These are phyloP conservation scores for Protobothrops mucrosquamatus DNA, from an alignment of 2,113 vertebrate genomes.

Conservation along the genomic window DNA sequence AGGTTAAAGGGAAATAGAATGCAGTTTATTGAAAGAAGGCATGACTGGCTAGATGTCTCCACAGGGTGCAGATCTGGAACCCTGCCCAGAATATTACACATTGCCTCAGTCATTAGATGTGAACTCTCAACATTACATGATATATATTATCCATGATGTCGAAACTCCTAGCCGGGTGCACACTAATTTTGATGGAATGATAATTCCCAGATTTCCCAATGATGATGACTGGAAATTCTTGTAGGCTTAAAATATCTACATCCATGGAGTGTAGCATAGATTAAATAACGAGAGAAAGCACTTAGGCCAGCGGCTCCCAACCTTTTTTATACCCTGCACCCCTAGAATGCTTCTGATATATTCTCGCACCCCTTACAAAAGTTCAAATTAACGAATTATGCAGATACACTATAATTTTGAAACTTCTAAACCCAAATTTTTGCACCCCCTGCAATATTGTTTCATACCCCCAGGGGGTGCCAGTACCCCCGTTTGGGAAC, in stretches of 20 bases:
- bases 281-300: not conserved
- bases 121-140: not conserved
- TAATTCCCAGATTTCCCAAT: not conserved
- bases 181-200: not conserved
- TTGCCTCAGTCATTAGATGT: not conserved
- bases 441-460: too few species aligned
- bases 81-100: not conserved
- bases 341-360: too few species aligned
- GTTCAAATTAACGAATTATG: too few species aligned
- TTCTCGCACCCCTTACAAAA: too few species aligned
- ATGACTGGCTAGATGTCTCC: not conserved
- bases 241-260: not conserved
- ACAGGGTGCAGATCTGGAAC: not conserved
- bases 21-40: not conserved
- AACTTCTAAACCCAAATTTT: too few species aligned
- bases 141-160: not conserved
- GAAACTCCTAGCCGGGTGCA: not conserved
- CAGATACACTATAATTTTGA: too few species aligned
- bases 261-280: not conserved
- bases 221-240: not conserved
- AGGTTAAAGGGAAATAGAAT: not conserved
- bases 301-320: not conserved
- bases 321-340: too few species aligned
- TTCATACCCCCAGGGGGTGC: too few species aligned
- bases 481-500: too few species aligned